Evolutionary conservation across 2,797 vertebrate species (phyloP).

Genomic region (Pteronotus mesoamericanus): DNA sequence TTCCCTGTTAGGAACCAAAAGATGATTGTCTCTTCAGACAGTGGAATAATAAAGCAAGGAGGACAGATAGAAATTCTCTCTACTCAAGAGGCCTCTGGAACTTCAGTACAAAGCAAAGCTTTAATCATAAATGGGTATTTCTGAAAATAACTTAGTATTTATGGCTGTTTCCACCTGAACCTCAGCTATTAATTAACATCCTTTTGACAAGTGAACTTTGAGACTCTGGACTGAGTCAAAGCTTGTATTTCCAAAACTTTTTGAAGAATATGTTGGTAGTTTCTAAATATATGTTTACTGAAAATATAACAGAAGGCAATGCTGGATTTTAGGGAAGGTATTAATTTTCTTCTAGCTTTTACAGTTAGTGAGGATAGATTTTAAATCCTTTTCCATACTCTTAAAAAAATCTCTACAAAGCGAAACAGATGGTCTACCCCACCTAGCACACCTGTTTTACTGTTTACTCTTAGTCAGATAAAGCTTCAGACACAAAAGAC

Average conservation of each 20-base stretch:
- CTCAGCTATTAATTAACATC: conserved; percentile 51
- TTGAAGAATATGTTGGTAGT: background rate
- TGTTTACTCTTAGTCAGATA: conserved; percentile 45
- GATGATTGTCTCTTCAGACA: background rate
- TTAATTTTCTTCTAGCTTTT: conserved; percentile 59
- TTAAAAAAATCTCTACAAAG: conserved; percentile 32
- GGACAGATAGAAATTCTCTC: background rate
- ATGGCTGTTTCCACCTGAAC: background rate
- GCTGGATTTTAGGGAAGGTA: conserved; percentile 18
- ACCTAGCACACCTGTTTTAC: conserved; percentile 62
- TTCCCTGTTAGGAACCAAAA: background rate
- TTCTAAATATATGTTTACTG: conserved; percentile 29
- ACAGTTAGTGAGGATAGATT: conserved; percentile 8
- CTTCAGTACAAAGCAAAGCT: conserved; percentile 26
- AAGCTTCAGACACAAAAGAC: conserved; percentile 51
- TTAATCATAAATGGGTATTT: background rate
- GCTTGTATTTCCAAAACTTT: conserved; percentile 28
- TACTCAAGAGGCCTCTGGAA: background rate
- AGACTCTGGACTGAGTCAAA: conserved; percentile 3
- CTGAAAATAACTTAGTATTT: conserved; percentile 10
- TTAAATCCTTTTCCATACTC: conserved; percentile 48
- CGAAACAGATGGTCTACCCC: conserved; percentile 60
- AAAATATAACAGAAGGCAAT: conserved; percentile 40
- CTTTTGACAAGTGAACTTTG: conserved; percentile 13
- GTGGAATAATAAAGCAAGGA: background rate